phyloP scores from a whole-genome alignment of 2,888 invertebrate species.

The Xanthorhoe spadicearia region DNA sequence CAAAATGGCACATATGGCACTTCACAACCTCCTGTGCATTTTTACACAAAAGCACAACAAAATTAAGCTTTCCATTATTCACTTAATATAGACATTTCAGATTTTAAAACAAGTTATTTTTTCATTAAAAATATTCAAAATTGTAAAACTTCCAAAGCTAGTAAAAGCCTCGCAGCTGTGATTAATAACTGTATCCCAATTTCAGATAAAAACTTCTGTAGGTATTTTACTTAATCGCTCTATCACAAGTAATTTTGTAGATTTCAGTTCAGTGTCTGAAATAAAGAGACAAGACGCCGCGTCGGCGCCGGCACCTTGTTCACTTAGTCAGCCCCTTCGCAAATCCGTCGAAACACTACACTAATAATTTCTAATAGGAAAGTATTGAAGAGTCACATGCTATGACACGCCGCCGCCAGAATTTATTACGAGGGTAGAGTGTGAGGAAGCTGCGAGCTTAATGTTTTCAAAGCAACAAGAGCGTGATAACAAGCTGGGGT shows the following conservation, averaged over 20 bases:
- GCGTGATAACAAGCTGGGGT: conserved; percentile 61
- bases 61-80: background rate
- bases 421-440: conserved; percentile 46
- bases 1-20: conserved; percentile 42
- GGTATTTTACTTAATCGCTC: conserved; percentile 9
- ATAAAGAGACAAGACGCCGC: too few relatives aligned
- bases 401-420: conserved; percentile 51
- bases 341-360: conserved; percentile 26
- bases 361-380: conserved; percentile 32
- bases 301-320: conserved; percentile 29
- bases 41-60: background rate
- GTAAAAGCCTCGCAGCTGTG: background rate
- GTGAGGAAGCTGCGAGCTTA: conserved; percentile 42
- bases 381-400: conserved; percentile 46
- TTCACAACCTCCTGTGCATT: conserved; percentile 21
- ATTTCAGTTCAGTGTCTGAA: conserved; percentile 9
- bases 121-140: background rate
- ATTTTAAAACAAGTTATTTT: background rate
- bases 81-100: background rate
- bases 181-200: background rate
- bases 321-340: conserved; percentile 28
- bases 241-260: conserved; percentile 17
- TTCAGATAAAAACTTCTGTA: background rate
- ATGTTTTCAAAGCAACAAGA: conserved; percentile 59
- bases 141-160: background rate